Base-by-base conservation (phyloP, 1,140 invertebrate species). In the Zaprionus lachaisei region DNA sequence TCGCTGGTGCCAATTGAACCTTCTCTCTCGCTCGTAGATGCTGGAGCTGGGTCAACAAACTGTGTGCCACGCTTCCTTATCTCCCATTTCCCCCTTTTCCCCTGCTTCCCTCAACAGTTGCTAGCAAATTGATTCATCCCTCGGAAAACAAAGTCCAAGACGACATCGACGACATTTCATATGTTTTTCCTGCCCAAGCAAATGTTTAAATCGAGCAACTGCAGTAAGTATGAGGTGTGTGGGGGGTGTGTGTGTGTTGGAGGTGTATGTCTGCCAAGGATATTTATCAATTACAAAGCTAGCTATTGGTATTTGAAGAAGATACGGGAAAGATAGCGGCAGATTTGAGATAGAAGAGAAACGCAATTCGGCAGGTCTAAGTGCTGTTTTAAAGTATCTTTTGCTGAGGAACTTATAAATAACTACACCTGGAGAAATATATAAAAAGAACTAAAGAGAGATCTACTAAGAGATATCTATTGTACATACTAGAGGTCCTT, bases 1-100 rank as follows among this genome's bases (percentile, higher is more conserved):
- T 89, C 85, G 79, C 85, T 84, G 85, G 66, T 84, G 85, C 79
- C 81, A 90, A 90, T 90, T 77, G 84, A 87, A 75, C 51, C 74
- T 72, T 80, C 77, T 57, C 72, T n/a, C 41, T 17, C 41, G 5
- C n/a, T 41, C 38, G 2, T n/a, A n/a, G 38, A 14, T 49, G 28
- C 69, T 66, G 71, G 31, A 58, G 56, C 71, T 83, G 78, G 84
- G 84, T 89, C 84, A 87, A 89, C 78, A 87, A 87, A 87, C 84
- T 87, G 77, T 66, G 54, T 56, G 69, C 14, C 22, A 49, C 24
- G 65, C 55, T 54, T 54, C 28, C 34, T 37, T 37, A 37, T 37
- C 0, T 14, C 37, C 6, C 7, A 7, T n/a, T 5, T 2, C 5
- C 4, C 22, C 5, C 34, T 14, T 34, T 38, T 38, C 41, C 22